Percentiles rank a stretch among this genome's conserved stretches.
phyloP scores from a whole-genome alignment of 2,113 vertebrate species.

The Toxotes jaculatrix region DNA sequence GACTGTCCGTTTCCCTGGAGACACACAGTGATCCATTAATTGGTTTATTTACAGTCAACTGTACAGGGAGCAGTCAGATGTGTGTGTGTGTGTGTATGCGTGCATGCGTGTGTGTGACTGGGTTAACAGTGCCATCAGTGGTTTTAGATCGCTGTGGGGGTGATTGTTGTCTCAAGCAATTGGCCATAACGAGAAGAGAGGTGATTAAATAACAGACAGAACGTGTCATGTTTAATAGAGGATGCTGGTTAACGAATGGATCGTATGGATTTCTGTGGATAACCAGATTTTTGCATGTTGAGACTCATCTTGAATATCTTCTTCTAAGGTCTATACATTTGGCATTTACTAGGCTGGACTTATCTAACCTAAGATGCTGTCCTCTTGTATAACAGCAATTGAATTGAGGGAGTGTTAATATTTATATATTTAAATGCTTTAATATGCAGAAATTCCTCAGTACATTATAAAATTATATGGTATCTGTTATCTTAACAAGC shows the following conservation, averaged over 20 bases:
- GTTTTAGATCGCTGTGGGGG: conserved; percentile 25
- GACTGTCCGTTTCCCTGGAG: conserved; percentile 46
- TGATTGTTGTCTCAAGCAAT: conserved; percentile 35
- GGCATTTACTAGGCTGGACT: too few relatives aligned
- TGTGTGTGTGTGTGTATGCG: conserved; percentile 8
- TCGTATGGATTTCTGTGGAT: neutral
- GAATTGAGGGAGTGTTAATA: too few relatives aligned
- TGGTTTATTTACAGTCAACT: conserved; percentile 54
- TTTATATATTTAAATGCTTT: too few relatives aligned
- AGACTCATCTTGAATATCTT: too few relatives aligned
- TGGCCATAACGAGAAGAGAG: conserved; percentile 6
- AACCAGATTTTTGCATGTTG: too few relatives aligned
- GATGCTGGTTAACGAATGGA: conserved; percentile 11
- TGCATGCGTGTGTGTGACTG: neutral
- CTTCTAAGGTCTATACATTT: too few relatives aligned
- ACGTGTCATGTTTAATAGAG: conserved; percentile 30
- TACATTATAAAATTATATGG: too few relatives aligned
- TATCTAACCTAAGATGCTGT: too few relatives aligned
- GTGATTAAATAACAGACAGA: conserved; percentile 19
- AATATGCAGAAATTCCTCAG: too few relatives aligned
- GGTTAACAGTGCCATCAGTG: conserved; percentile 33
- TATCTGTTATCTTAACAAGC: too few relatives aligned
- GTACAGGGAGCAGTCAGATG: conserved; percentile 25
- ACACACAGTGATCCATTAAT: conserved; percentile 48
- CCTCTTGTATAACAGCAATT: too few relatives aligned